Percentiles rank a stretch among this genome's conserved stretches.
These are phyloP conservation scores for Vanessa cardui DNA, from an alignment of 2,888 invertebrate genomes.

Conservation along the genomic window DNA sequence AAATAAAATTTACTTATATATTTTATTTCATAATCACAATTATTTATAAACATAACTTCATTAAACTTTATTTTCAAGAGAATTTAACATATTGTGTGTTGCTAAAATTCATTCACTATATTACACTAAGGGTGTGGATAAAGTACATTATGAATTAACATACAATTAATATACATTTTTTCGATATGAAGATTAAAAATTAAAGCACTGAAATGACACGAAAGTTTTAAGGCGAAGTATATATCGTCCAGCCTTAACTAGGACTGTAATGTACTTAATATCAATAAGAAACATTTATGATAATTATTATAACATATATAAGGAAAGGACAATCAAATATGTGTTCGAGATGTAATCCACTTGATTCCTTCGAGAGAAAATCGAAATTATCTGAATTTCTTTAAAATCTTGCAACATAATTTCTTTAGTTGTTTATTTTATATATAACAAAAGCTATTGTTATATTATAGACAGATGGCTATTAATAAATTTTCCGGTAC, in stretches of 20 bases:
- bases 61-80: conserved; percentile 28
- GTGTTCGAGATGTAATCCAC: background rate
- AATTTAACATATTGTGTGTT: conserved; percentile 8
- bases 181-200: conserved; percentile 5
- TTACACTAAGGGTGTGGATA: conserved; percentile 2
- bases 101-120: conserved; percentile 15
- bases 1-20: conserved; percentile 12
- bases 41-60: conserved; percentile 33
- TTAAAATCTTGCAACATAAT: background rate
- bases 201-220: conserved; percentile 27
- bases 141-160: background rate
- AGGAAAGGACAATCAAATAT: background rate
- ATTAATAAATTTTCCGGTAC: too few species aligned
- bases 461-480: too few species aligned
- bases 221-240: conserved; percentile 7
- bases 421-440: background rate
- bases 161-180: background rate
- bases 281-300: background rate
- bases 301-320: background rate
- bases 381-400: conserved; percentile 10
- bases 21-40: conserved; percentile 40
- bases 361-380: background rate
- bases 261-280: background rate
- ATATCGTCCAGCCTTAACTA: background rate
- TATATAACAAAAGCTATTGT: background rate